Evolutionary conservation across 2,113 vertebrate genomes (phyloP).

Genomic region (Sterrhoptilus dennistouni): DNA sequence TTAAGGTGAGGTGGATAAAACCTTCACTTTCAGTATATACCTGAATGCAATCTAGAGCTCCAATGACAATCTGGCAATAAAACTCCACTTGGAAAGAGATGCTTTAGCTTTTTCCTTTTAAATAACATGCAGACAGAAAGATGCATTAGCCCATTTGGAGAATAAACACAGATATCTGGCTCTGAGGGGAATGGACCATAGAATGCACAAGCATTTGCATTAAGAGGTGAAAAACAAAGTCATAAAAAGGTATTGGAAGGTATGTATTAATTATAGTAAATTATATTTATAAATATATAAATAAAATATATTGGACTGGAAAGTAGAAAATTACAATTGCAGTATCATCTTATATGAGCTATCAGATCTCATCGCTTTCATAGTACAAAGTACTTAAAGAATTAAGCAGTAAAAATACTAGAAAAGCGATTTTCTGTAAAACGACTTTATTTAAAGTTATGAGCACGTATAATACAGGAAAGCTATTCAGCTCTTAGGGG

Average conservation of each 20-base stretch:
- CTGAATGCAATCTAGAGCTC: background rate
- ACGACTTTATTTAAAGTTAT: background rate
- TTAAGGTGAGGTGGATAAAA: background rate
- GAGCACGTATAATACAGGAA: background rate
- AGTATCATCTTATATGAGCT: background rate
- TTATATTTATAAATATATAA: background rate
- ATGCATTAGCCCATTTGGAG: background rate
- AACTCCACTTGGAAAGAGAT: background rate
- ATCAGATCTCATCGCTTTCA: background rate
- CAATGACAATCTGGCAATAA: background rate
- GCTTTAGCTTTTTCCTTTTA: background rate
- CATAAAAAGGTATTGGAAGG: no score
- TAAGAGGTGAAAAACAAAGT: background rate
- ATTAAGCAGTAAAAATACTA: background rate
- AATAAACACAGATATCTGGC: background rate
- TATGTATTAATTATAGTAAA: background rate
- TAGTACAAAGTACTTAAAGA: background rate
- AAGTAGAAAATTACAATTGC: background rate
- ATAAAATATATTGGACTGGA: background rate
- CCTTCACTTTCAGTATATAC: background rate
- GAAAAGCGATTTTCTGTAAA: background rate
- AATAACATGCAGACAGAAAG: background rate
- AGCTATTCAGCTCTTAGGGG: background rate
- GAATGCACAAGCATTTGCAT: background rate
- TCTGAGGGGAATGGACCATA: background rate